Base-by-base conservation (phyloP, 2,888 invertebrate species). In the Frankliniella intonsa region DNA sequence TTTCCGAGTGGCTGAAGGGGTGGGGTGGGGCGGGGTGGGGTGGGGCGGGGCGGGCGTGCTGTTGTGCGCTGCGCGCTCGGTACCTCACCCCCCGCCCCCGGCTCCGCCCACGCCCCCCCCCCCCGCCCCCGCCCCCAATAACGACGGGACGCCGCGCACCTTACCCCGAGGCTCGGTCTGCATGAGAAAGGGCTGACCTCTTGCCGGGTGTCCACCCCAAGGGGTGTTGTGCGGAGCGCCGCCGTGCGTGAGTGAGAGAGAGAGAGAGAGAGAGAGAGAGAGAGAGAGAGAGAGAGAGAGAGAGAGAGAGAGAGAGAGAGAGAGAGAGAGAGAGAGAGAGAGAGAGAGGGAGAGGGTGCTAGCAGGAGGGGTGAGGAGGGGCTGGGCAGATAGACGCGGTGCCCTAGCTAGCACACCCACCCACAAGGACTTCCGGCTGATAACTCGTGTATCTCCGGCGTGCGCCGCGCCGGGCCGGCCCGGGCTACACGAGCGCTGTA, bases 101-200 rank as follows among this genome's bases (percentile, higher is more conserved):
- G 38, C 38, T 5, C 38, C 38, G 2, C 38, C 38, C 38, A 2
- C 38, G 3, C 38, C 38, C 38, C 38, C 38, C 38, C 38, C 38
- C 38, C 38, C 38, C 38, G 3, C 38, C 38, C 38, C 38, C 38
- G 5, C 38, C 5, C 38, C 38, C 38, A 38, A 38, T 38, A 38
- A 38, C 38, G 3, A 55, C 55, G 14, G 2, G 62, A n/a, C 62
- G 7, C 12, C 17, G 62, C 62, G n/a, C 62, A 62, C 62, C 62
- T 17, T 8, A 2, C 14, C 62, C 19, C 19, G 0, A 7, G 1
- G 62, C 19, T n/a, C 62, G 62, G 12, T 14, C 55, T 14, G 55
- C 62, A 22, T 76, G 69, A 25, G 69, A 76, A 76, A 76, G 69
- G 69, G 25, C 69, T 76, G 69, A 76, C 69, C 69, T 25, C 69